Percentiles rank a stretch among this genome's conserved stretches.
Conservation (phyloP, 2,888 invertebrate genomes). For the Erebia palarica region DNA sequence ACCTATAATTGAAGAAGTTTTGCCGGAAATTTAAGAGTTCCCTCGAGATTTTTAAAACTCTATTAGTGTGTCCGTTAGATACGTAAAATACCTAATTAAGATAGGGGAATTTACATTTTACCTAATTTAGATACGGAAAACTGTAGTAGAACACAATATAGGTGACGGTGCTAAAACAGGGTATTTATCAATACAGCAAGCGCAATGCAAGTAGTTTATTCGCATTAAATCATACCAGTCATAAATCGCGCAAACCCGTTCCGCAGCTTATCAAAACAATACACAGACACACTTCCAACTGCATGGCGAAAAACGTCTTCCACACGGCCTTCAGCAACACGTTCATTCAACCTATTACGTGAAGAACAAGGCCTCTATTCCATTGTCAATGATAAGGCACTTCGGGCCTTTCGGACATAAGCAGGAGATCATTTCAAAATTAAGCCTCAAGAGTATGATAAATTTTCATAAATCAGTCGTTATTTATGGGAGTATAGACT, state of each 20-base stretch:
- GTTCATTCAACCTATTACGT: slow-evolving; percentile 55
- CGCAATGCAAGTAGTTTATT: slow-evolving; percentile 78
- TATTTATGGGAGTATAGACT: slow-evolving; percentile 80
- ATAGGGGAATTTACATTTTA: not conserved
- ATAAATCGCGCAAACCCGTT: slow-evolving; percentile 82
- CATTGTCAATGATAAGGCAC: slow-evolving; percentile 49
- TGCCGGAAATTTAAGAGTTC: too few species aligned
- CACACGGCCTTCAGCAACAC: slow-evolving; percentile 47
- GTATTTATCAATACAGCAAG: slow-evolving; percentile 75
- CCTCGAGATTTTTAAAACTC: too few species aligned
- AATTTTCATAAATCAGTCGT: slow-evolving; percentile 80
- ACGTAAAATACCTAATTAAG: not conserved
- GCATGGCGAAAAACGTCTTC: slow-evolving; percentile 65
- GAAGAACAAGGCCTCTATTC: slow-evolving; percentile 61
- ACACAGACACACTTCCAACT: slow-evolving; percentile 79
- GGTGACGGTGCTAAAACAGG: slow-evolving; percentile 66
- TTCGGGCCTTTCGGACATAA: slow-evolving; percentile 54
- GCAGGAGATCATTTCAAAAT: slow-evolving; percentile 75
- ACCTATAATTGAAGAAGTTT: too few species aligned
- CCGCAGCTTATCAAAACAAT: slow-evolving; percentile 83
- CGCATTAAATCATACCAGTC: slow-evolving; percentile 81
- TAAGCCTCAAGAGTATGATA: slow-evolving; percentile 81
- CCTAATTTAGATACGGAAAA: slow-evolving; percentile 9
- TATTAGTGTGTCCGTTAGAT: too few species aligned
- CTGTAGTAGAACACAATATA: slow-evolving; percentile 48